phyloP scores from a whole-genome alignment of 2,113 vertebrate species.

The Aplodontia rufa region DNA sequence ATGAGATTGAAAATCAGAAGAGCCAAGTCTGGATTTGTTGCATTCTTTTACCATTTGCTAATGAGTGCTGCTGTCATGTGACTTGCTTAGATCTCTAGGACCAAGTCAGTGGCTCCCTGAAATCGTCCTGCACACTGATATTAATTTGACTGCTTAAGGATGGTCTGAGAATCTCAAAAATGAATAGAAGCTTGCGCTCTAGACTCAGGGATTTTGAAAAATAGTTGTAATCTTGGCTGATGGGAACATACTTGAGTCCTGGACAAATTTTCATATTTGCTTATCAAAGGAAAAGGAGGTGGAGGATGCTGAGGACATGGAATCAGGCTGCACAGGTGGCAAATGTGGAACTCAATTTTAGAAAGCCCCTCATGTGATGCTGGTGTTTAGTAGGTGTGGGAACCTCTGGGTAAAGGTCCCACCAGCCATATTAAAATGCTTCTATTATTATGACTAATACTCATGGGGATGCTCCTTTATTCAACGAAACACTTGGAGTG shows the following conservation, averaged over 20 bases:
- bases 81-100: background rate
- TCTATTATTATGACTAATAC: no score
- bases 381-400: background rate
- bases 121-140: background rate
- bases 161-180: background rate
- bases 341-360: background rate
- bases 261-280: background rate
- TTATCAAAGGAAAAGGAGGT: background rate
- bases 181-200: background rate
- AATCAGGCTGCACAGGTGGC: accelerated
- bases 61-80: background rate
- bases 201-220: background rate
- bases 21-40: background rate
- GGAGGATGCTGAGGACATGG: background rate
- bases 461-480: background rate
- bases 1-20: background rate
- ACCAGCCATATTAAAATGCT: background rate
- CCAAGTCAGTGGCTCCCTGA: background rate
- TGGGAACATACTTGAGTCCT: background rate
- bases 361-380: background rate
- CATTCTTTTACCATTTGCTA: background rate
- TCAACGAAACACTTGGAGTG: background rate
- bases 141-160: background rate
- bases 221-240: background rate
- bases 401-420: background rate